Conservation (phyloP, 2,113 vertebrate genomes). For the Myiozetetes cayanensis region DNA sequence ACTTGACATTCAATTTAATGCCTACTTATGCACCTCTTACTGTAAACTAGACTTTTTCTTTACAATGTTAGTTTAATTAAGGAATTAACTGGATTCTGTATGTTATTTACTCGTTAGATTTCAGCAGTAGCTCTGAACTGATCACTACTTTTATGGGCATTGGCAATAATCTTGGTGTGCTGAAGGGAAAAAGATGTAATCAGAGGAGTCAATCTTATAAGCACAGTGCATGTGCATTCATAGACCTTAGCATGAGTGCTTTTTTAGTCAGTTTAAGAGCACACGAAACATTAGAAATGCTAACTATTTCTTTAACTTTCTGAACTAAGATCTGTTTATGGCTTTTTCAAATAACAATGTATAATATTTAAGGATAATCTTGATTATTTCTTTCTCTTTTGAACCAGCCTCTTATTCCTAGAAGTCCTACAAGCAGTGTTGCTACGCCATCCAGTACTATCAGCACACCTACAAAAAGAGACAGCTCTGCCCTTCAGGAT, state of each 20-base stretch:
- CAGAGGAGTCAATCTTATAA: background rate
- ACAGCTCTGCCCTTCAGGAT: slow-evolving; percentile 94
- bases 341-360: background rate
- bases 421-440: slow-evolving; percentile 93
- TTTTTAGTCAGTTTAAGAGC: background rate
- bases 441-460: slow-evolving; percentile 96
- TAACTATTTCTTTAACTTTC: background rate
- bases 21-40: slow-evolving; percentile 16
- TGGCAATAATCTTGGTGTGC: background rate
- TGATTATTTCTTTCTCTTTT: slow-evolving; percentile 71
- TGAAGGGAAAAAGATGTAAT: background rate
- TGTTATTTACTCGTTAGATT: background rate
- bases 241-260: background rate
- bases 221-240: background rate
- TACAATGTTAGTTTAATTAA: slow-evolving; percentile 25
- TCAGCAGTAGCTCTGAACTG: background rate
- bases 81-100: background rate
- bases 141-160: background rate
- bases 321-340: background rate
- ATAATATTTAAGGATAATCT: background rate
- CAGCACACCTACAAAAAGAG: slow-evolving; percentile 94
- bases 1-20: slow-evolving; percentile 26
- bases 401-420: slow-evolving; percentile 93
- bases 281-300: background rate
- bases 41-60: slow-evolving; percentile 26